phyloP scores from a whole-genome alignment of 2,797 vertebrate species.

The Hybognathus amarus region DNA sequence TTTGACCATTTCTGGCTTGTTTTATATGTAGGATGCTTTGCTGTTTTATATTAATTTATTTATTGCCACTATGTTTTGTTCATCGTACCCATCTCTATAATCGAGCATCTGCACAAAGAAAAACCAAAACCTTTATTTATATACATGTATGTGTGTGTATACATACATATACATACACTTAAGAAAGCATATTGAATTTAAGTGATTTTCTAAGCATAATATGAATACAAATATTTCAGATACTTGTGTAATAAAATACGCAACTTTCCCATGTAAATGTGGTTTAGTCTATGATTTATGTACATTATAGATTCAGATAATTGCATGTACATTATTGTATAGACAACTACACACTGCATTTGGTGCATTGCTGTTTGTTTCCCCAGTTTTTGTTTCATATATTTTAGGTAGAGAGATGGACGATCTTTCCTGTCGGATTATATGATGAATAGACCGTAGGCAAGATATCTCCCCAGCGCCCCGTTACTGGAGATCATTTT shows the following conservation, averaged over 20 bases:
- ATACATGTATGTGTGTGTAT: constrained; percentile 62
- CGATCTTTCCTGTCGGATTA: not conserved
- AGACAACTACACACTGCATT: constrained; percentile 41
- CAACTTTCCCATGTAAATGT: constrained; percentile 60
- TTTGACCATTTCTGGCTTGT: not conserved
- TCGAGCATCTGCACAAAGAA: constrained; percentile 66
- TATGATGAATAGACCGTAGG: not conserved
- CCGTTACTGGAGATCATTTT: constrained; percentile 14
- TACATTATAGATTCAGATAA: constrained; percentile 26
- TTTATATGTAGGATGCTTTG: constrained; percentile 26
- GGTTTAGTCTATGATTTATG: constrained; percentile 34
- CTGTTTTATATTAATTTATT: constrained; percentile 42
- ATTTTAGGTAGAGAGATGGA: not conserved
- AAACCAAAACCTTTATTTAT: constrained; percentile 67
- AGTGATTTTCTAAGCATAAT: not conserved
- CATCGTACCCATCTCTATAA: constrained; percentile 52
- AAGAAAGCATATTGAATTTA: not conserved
- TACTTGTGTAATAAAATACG: constrained; percentile 18
- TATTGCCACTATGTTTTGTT: constrained; percentile 61
- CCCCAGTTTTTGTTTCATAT: constrained; percentile 9
- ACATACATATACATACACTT: too few relatives aligned
- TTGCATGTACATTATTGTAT: constrained; percentile 51
- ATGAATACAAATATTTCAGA: constrained; percentile 37
- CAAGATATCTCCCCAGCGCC: not conserved
- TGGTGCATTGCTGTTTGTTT: constrained; percentile 22